Conservation (phyloP, 2,797 vertebrate genomes). For the Rhinatrema bivittatum region DNA sequence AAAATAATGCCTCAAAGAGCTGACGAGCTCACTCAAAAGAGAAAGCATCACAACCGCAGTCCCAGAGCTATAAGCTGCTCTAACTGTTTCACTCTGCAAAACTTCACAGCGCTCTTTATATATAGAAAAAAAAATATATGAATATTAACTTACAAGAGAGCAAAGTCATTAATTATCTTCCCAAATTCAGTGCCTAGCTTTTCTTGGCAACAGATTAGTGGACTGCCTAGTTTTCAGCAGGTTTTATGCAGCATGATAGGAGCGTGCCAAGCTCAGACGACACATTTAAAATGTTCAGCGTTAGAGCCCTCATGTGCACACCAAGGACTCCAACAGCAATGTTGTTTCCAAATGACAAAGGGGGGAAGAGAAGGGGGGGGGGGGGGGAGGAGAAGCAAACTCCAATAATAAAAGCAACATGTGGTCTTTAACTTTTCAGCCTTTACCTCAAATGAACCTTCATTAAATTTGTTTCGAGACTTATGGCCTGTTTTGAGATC, state of each 20-base stretch:
- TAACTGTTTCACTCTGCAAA: too few species aligned
- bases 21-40: background rate
- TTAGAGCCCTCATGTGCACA: constrained; percentile 30
- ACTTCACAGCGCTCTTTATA: too few species aligned
- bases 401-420: constrained; percentile 41
- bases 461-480: constrained; percentile 22
- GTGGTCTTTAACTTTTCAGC: constrained; percentile 38
- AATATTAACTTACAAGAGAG: constrained; percentile 16
- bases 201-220: constrained; percentile 50
- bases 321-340: constrained; percentile 20
- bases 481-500: constrained; percentile 19
- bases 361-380: background rate
- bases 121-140: too few species aligned
- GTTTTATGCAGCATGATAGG: constrained; percentile 39
- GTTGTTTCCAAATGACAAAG: background rate
- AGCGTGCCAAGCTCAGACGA: constrained; percentile 35
- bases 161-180: constrained; percentile 36
- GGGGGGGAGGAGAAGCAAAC: constrained; percentile 15
- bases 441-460: constrained; percentile 43
- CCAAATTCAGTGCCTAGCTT: constrained; percentile 28
- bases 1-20: background rate
- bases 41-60: fast-evolving
- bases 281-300: background rate
- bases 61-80: fast-evolving
- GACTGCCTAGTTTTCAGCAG: constrained; percentile 42